A percentile compares a stretch with the other conserved stretches of the same genome.
These are phyloP conservation scores for Tromatobia lineatoria DNA, from an alignment of 2,888 invertebrate species.

Conservation along the genomic window DNA sequence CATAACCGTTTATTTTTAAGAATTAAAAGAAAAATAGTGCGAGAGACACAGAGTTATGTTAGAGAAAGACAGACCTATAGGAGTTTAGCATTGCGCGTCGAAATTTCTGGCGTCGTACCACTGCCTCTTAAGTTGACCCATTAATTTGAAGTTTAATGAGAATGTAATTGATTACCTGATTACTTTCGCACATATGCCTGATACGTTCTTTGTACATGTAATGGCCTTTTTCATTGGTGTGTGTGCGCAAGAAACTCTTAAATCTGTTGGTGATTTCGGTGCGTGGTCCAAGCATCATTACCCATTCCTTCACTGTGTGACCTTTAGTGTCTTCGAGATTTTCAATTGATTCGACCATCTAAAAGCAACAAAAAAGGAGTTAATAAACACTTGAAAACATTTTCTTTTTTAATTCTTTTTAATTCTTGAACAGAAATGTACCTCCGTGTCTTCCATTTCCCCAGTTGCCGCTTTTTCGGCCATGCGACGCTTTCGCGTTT, in stretches of 20 bases:
- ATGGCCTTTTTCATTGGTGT: conserved; percentile 94
- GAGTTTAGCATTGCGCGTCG: no score
- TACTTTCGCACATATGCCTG: conserved; percentile 97
- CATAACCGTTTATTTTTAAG: no score
- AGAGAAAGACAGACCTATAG: no score
- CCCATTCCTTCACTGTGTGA: conserved; percentile 98
- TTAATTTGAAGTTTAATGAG: no score
- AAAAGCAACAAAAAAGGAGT: not conserved
- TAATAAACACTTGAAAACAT: conserved; percentile 4
- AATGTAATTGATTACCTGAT: conserved; percentile 86
- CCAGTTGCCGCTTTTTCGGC: conserved; percentile 96
- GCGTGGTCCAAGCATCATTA: conserved; percentile 96
- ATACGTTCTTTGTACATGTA: conserved; percentile 97
- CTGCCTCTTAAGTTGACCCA: no score
- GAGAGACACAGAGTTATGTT: no score
- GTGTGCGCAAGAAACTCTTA: conserved; percentile 97
- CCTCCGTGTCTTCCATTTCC: conserved; percentile 91
- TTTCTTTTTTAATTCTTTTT: conserved; percentile 1
- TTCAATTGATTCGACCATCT: conserved; percentile 98
- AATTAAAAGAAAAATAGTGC: no score
- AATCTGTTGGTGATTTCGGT: conserved; percentile 98
- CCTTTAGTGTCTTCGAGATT: conserved; percentile 99
- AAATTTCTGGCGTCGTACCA: no score
- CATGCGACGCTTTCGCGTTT: conserved; percentile 89
- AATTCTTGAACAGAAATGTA: conserved; percentile 69